Percentiles rank a stretch among this genome's conserved stretches.
phyloP scores from a whole-genome alignment of 1,140 invertebrate genomes.

The Drosophila subobscura region DNA sequence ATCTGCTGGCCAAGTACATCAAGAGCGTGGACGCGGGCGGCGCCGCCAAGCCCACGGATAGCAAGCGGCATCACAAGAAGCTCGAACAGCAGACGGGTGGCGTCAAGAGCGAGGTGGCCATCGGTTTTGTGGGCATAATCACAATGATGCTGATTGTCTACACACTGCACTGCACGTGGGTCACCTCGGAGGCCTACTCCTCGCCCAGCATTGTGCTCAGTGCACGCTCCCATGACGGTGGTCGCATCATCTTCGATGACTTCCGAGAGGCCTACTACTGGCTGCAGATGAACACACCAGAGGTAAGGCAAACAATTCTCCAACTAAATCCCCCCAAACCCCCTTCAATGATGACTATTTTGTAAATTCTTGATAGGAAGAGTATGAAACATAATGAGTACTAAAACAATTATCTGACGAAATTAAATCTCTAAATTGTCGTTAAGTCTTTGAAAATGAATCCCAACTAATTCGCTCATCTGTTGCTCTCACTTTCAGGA shows the following conservation, averaged over 20 bases:
- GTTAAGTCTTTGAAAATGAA: background rate
- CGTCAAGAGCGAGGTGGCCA: conserved; percentile 95
- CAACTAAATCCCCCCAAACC: too few species aligned
- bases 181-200: conserved; percentile 99
- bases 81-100: conserved; percentile 91
- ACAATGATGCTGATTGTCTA: conserved; percentile 95
- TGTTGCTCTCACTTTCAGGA: conserved; percentile 85
- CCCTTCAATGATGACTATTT: conserved; percentile 57
- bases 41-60: conserved; percentile 72
- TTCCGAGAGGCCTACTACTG: conserved; percentile 99
- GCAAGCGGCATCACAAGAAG: conserved; percentile 86
- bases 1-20: conserved; percentile 95
- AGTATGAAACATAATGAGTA: conserved; percentile 82
- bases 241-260: conserved; percentile 97
- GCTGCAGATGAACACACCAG: conserved; percentile 98
- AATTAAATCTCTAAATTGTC: background rate
- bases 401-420: conserved; percentile 60
- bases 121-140: conserved; percentile 93
- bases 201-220: conserved; percentile 98
- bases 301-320: conserved; percentile 84
- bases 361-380: conserved; percentile 75
- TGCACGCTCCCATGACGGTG: conserved; percentile 96
- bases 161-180: conserved; percentile 99
- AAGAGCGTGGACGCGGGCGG: conserved; percentile 90
- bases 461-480: background rate